Percentiles rank a stretch among this genome's conserved stretches.
These are phyloP conservation scores for Cardiocondyla obscurior DNA, from an alignment of 1,140 invertebrate species.

Conservation along the genomic window DNA sequence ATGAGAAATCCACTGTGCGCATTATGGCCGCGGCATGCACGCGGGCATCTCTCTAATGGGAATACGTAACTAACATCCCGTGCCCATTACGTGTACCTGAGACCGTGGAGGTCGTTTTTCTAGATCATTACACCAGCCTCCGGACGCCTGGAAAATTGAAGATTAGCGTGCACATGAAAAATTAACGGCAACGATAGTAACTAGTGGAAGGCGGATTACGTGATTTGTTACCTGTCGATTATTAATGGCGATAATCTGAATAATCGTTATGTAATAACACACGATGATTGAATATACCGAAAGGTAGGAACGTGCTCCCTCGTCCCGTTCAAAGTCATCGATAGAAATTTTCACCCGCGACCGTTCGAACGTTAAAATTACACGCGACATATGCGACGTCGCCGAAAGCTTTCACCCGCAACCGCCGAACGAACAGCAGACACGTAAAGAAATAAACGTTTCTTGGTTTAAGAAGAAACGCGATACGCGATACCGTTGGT, in stretches of 20 bases:
- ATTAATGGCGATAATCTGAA: slow-evolving; percentile 25
- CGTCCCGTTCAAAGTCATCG: neutral
- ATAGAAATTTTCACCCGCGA: neutral
- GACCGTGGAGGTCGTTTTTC: slow-evolving; percentile 32
- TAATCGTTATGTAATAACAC: neutral
- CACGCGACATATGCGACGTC: slow-evolving; percentile 8
- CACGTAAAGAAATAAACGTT: slow-evolving; percentile 42
- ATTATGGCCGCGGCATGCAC: slow-evolving; percentile 40
- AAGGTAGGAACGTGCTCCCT: neutral
- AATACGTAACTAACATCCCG: slow-evolving; percentile 49
- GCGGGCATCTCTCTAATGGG: slow-evolving; percentile 22
- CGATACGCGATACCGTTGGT: slow-evolving; percentile 18
- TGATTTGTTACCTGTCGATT: slow-evolving; percentile 29
- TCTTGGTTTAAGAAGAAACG: slow-evolving; percentile 21
- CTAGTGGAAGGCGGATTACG: slow-evolving; percentile 10
- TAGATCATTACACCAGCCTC: slow-evolving; percentile 28
- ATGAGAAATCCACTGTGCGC: slow-evolving; percentile 66
- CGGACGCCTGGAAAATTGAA: slow-evolving; percentile 45
- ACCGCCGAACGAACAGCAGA: neutral
- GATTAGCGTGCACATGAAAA: slow-evolving; percentile 47
- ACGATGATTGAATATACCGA: neutral
- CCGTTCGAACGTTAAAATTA: slow-evolving; percentile 42
- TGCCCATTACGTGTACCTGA: slow-evolving; percentile 31
- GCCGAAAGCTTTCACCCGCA: neutral
- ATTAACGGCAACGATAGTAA: slow-evolving; percentile 32